Evolutionary conservation across 1,140 invertebrate species (phyloP), one percentile per base, ranked within the genome.

Genomic region (Leptonema lineaticorne): DNA sequence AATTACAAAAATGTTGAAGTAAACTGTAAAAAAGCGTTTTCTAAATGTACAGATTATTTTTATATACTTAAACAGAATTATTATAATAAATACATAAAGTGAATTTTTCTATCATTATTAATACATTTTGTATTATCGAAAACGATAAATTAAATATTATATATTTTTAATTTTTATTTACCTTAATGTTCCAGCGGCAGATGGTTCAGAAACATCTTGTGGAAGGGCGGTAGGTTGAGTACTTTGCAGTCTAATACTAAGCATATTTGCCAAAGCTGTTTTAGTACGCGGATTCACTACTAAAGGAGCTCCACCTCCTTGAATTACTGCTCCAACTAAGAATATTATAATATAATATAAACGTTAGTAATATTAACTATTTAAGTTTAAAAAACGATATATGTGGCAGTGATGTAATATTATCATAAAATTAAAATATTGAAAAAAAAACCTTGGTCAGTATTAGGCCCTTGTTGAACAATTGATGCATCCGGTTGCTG

Each of bases 221-320:
- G 27, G 63, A 58, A 50, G 63, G 33, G 57, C 11, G 0, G 76
- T 68, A 11, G 77, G 73, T 22, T 75, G 72, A 45, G 76, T 73
- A 58, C 85, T 85, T 77, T 93, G 90, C 29, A 97, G 82, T 46
- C 95, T 86, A 76, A 90, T 96, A 73, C 90, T 97, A 53, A 98
- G 82, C 90, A 97, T 93, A 79, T 96, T 96, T 6, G 95, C 95
- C 20, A 98, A 80, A 0, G 95, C 95, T 0, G 95, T 97, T 84
- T 97, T 98, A 5, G 95, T 96, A 79, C 95, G 95, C 0, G 93
- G 87, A 76, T 94, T 95, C 29, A 95, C 91, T n/a, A 90, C 81
- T 33, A 85, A 82, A 63, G 74, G 53, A 81, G 82, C 74, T 81
- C 82, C 63, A 76, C 74, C n/a, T 76, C 75, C 63, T 81, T 62